Base-by-base conservation (phyloP, 2,888 invertebrate genomes). In the Blera fallax region DNA sequence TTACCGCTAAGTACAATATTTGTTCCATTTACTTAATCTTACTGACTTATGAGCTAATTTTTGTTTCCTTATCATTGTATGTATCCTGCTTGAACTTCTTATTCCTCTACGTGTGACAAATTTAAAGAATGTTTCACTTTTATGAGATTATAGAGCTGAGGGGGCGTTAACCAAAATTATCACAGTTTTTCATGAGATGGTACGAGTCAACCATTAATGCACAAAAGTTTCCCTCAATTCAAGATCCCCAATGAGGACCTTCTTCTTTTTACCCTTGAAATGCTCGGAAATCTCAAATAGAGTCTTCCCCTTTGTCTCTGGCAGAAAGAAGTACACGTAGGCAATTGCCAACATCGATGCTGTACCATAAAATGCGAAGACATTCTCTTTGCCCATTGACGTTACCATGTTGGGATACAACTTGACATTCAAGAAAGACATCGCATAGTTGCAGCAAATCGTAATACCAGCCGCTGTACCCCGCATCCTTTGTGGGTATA, bases 221-320 rank as follows among this genome's bases (percentile, higher is more conserved):
- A 50, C 29, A 1, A 79, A 70, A n/a, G 45, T 43, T 21, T 80
- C 65, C 58, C 62, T 60, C 32, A 80, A 29, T 60, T 85, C 76
- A 0, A 70, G 43, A 18, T 85, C 69, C 18, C 52, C 32, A 5
- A 43, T 52, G 5, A 52, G 37, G 4, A 7, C 45, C 10, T 10
- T 60, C 56, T 69, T 78, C 18, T 70, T 74, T 27, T 67, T 80
- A 48, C 60, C 72, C 43, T 82, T 88, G 32, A 88, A 88, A 50
- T 87, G 70, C 18, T 94, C 94, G 89, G 95, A 95, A 80, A 95
- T 95, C 89, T 95, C 94, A 88, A 94, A 93, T 76, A 95, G 90
- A 40, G 94, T 94, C 88, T 94, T 94, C 6, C 94, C 95, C 89
- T 94, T 94, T 0, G 95, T 95, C 90, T 95, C 95, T 7, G 95